Evolutionary conservation across 2,888 invertebrate species (phyloP), one percentile per base, ranked within the genome.

Genomic region (Apodemia hepburni): DNA sequence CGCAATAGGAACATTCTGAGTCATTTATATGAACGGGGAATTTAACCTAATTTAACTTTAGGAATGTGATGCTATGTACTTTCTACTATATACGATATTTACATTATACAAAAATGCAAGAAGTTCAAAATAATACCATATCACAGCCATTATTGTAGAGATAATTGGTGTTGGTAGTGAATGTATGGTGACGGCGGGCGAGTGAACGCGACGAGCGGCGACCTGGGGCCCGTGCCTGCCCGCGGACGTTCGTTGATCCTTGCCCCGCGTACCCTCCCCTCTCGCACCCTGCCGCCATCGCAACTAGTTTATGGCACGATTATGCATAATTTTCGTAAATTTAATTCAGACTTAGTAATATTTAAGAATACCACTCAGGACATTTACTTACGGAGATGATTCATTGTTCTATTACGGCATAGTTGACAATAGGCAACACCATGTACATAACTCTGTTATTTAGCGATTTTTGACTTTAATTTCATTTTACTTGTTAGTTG

Each of bases 161-260:
- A 58, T 60, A 15, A 62, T 64, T 66, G 61, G 66, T 71, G 71
- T 71, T 71, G 70, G 69, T 62, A 58, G 58, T 62, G 73, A 68
- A 71, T 71, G 58, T 69, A 71, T 68, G 70, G 74, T 73, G 72
- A 73, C 70, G 62, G 67, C 70, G 62, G 67, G 68, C 71, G 69
- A 69, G 73, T 69, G 75, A 73, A 71, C 70, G 72, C 72, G 70
- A 57, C 63, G 64, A 81, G 85, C 83, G 78, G 81, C 89, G 90
- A 89, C 90, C 90, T 90, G 90, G 90, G 84, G 87, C 78, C 80
- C 79, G 83, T 78, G 85, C 79, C 81, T 81, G 83, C 76, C 79
- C 89, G 89, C 90, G 90, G 90, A 89, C 90, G 90, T 90, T 91
- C 90, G 87, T 90, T 90, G 90, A 89, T 88, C 78, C 77, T 76